These are phyloP conservation scores for Archivesica marissinica DNA, from an alignment of 1,140 invertebrate species.

Conservation along the genomic window DNA sequence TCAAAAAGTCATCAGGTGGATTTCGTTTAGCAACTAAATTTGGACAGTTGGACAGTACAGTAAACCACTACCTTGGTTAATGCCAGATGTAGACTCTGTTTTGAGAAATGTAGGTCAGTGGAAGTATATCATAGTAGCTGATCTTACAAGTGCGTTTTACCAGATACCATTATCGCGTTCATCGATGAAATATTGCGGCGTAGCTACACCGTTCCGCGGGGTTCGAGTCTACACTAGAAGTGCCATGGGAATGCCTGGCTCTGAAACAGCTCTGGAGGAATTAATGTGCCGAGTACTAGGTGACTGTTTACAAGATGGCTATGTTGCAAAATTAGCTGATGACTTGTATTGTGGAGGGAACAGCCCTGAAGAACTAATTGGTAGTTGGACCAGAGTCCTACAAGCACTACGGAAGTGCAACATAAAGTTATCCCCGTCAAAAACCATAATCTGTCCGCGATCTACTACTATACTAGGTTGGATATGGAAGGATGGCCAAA, in stretches of 20 bases:
- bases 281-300: conserved; percentile 67
- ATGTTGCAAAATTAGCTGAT: conserved; percentile 58
- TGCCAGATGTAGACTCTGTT: conserved; percentile 60
- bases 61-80: conserved; percentile 60
- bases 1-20: not conserved
- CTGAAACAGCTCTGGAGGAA: conserved; percentile 68
- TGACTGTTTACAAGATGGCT: conserved; percentile 65
- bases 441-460: conserved; percentile 39
- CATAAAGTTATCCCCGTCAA: conserved; percentile 39
- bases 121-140: conserved; percentile 58
- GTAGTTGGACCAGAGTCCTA: conserved; percentile 36
- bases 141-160: conserved; percentile 67
- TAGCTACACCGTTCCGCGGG: conserved; percentile 64
- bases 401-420: conserved; percentile 38
- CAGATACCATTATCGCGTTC: conserved; percentile 67
- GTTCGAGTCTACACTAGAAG: conserved; percentile 64
- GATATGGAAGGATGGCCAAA: conserved; percentile 53
- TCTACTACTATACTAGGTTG: conserved; percentile 61
- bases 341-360: conserved; percentile 60
- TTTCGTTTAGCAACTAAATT: conserved; percentile 32
- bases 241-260: conserved; percentile 71
- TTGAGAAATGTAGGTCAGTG: conserved; percentile 61
- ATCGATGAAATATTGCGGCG: conserved; percentile 67
- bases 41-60: conserved; percentile 57
- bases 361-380: conserved; percentile 36